phyloP scores from a whole-genome alignment of 2,113 vertebrate genomes.

The Oostethus manadensis region DNA sequence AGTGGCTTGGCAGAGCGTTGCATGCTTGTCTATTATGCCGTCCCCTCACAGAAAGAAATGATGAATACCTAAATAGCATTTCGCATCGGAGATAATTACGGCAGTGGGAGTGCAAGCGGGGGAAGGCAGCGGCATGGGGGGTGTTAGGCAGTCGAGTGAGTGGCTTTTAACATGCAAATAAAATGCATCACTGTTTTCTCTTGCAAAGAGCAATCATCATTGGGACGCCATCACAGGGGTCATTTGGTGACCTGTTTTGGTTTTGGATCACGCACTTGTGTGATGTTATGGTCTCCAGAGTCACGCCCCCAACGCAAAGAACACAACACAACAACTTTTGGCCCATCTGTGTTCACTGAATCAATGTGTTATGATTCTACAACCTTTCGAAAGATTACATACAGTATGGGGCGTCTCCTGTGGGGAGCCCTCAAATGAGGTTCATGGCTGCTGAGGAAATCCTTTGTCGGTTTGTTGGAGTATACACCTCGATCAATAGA shows the following conservation, averaged over 20 bases:
- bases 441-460: no score
- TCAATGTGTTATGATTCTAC: not conserved
- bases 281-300: not conserved
- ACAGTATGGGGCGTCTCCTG: no score
- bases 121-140: constrained; percentile 9
- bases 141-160: constrained; percentile 28
- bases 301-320: not conserved
- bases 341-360: not conserved
- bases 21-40: constrained; percentile 62
- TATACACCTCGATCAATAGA: no score
- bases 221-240: constrained; percentile 63
- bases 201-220: constrained; percentile 73
- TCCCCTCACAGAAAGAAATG: constrained; percentile 70
- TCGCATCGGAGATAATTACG: constrained; percentile 72
- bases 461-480: no score
- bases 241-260: constrained; percentile 70
- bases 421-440: no score
- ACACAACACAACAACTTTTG: not conserved
- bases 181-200: constrained; percentile 71
- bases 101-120: constrained; percentile 35
- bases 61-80: constrained; percentile 76
- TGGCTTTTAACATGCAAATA: constrained; percentile 74
- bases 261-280: constrained; percentile 57
- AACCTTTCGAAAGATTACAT: no score
- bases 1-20: constrained; percentile 64